These are phyloP conservation scores for Coilia nasus DNA, from an alignment of 2,797 vertebrate species.

Conservation along the genomic window DNA sequence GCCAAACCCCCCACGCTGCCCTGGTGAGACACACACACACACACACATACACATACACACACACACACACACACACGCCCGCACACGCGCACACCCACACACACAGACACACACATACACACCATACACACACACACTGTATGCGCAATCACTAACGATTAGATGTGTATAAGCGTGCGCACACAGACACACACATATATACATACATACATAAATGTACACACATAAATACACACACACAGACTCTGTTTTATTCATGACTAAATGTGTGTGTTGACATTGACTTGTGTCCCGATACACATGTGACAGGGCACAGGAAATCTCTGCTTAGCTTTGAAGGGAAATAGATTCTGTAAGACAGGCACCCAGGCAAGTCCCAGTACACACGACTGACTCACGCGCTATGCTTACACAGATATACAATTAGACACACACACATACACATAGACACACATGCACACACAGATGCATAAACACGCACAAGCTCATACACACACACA, in stretches of 20 bases:
- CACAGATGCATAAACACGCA: slow-evolving; percentile 30
- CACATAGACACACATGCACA: background rate
- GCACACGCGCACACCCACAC: slow-evolving; percentile 28
- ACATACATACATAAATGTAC: slow-evolving; percentile 42
- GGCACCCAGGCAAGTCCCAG: slow-evolving; percentile 43
- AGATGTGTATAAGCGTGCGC: no score
- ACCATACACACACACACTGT: slow-evolving; percentile 29
- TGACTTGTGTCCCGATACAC: background rate
- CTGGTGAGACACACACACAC: slow-evolving; percentile 76
- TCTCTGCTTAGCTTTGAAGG: slow-evolving; percentile 40
- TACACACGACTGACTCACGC: slow-evolving; percentile 17
- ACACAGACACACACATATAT: slow-evolving; percentile 9
- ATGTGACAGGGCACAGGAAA: background rate
- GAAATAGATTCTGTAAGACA: slow-evolving; percentile 39
- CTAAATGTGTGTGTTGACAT: no score
- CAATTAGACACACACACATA: slow-evolving; percentile 14
- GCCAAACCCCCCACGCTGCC: slow-evolving; percentile 86
- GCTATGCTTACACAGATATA: background rate
- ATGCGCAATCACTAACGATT: no score
- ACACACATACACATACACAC: slow-evolving; percentile 40
- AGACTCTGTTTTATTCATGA: no score
- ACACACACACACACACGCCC: slow-evolving; percentile 27
- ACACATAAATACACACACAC: slow-evolving; percentile 15
- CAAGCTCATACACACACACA: slow-evolving; percentile 33
- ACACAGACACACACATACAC: slow-evolving; percentile 17